Conservation (phyloP, 2,113 vertebrate species). For the Chitala chitala region DNA sequence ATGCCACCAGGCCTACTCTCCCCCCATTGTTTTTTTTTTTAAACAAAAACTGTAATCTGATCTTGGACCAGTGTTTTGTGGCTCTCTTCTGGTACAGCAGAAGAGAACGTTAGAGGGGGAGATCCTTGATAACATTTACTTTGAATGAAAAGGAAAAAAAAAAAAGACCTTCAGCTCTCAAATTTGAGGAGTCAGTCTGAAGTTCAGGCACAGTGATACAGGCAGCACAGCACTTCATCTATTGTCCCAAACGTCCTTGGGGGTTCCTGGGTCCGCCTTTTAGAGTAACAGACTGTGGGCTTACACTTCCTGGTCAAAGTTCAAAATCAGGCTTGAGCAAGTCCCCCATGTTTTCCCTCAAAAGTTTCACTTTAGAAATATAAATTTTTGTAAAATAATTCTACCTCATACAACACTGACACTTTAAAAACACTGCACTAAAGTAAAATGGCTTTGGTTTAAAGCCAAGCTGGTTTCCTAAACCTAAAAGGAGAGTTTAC, state of each 20-base stretch:
- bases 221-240: slow-evolving; percentile 53
- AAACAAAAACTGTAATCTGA: slow-evolving; percentile 36
- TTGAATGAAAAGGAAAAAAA: background rate
- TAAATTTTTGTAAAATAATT: slow-evolving; percentile 45
- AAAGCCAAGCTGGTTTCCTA: slow-evolving; percentile 42
- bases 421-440: slow-evolving; percentile 63
- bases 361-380: slow-evolving; percentile 56
- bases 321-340: slow-evolving; percentile 35
- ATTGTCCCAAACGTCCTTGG: slow-evolving; percentile 39
- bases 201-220: slow-evolving; percentile 65
- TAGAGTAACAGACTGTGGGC: slow-evolving; percentile 43
- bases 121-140: slow-evolving; percentile 3
- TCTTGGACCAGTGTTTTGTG: slow-evolving; percentile 26
- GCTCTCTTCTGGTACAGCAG: slow-evolving; percentile 12
- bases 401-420: slow-evolving; percentile 48
- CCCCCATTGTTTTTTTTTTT: slow-evolving; percentile 27
- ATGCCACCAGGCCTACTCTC: slow-evolving; percentile 24
- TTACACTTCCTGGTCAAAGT: slow-evolving; percentile 43
- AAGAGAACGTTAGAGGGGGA: slow-evolving; percentile 8
- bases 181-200: slow-evolving; percentile 32
- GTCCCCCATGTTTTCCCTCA: slow-evolving; percentile 42
- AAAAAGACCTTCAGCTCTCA: slow-evolving; percentile 13
- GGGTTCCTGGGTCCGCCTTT: slow-evolving; percentile 35
- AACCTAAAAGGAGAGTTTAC: slow-evolving; percentile 19
- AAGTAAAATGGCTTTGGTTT: slow-evolving; percentile 54